phyloP scores from a whole-genome alignment of 2,113 vertebrate genomes.

The Suricata suricatta region DNA sequence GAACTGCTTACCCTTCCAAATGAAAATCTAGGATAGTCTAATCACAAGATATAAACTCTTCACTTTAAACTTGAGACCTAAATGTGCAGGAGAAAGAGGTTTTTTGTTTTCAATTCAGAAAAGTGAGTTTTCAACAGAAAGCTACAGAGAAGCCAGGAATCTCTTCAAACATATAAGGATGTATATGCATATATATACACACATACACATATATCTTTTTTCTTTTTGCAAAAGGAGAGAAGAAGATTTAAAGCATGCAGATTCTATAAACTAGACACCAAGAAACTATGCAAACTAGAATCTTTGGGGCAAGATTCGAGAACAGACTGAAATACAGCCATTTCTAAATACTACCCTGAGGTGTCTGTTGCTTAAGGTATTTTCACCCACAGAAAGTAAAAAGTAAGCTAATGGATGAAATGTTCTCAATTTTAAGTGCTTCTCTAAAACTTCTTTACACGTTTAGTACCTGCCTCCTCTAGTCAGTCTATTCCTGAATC shows the following conservation, averaged over 20 bases:
- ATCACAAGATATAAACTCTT: constrained; percentile 15
- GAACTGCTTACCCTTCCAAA: not conserved
- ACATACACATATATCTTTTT: too few relatives aligned
- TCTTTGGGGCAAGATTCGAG: not conserved
- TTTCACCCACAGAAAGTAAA: not conserved
- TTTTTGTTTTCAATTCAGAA: constrained; percentile 26
- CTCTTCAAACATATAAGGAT: not conserved
- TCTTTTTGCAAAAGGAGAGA: not conserved
- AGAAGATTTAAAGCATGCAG: not conserved
- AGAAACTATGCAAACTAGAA: not conserved
- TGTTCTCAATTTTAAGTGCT: not conserved
- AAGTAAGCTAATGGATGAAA: not conserved
- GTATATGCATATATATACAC: not conserved
- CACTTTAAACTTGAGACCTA: not conserved
- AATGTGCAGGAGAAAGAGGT: not conserved
- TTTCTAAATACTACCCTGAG: not conserved
- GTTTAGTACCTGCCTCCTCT: not conserved
- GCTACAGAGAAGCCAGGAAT: not conserved
- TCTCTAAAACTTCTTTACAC: constrained; percentile 49
- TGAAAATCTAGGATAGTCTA: not conserved
- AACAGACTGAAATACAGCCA: not conserved
- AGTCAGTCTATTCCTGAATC: not conserved
- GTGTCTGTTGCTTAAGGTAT: not conserved
- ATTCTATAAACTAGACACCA: not conserved
- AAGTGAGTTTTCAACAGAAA: constrained; percentile 23